Evolutionary conservation across 1,140 invertebrate genomes (phyloP).

Genomic region (Drosophila mauritiana): DNA sequence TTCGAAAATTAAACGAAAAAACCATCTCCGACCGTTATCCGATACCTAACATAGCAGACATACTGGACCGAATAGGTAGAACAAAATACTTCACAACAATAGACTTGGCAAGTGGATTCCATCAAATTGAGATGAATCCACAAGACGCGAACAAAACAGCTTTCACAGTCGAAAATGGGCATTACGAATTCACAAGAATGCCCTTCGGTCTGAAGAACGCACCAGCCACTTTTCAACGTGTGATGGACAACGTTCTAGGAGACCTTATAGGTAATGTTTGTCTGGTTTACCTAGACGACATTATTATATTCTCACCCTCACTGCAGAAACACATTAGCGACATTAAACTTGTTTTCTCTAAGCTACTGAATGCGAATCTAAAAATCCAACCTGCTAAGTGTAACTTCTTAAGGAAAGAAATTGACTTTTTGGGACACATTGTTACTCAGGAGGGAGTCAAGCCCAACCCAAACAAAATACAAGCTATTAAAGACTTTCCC

Average conservation of each 20-base stretch:
- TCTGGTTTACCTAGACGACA: conserved; percentile 17
- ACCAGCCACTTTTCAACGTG: conserved; percentile 20
- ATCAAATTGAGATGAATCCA: conserved; percentile 28
- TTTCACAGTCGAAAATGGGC: conserved; percentile 12
- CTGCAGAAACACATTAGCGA: conserved; percentile 10
- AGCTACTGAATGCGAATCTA: conserved; percentile 16
- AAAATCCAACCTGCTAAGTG: conserved; percentile 24
- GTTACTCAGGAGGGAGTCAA: conserved; percentile 11
- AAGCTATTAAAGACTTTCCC: conserved; percentile 14
- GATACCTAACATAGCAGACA: conserved; percentile 13
- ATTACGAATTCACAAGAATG: conserved; percentile 11
- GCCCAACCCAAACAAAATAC: conserved; percentile 15
- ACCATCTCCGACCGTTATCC: conserved; percentile 12
- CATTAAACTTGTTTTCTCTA: conserved; percentile 18
- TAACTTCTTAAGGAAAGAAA: conserved; percentile 10
- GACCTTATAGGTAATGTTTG: conserved; percentile 9
- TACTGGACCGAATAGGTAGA: conserved; percentile 19
- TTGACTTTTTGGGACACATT: conserved; percentile 13
- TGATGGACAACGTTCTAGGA: conserved; percentile 32
- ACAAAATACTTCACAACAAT: conserved; percentile 30
- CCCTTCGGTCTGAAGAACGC: not conserved
- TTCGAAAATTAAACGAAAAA: too few species aligned
- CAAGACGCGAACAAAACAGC: conserved; percentile 9
- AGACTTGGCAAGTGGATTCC: conserved; percentile 23
- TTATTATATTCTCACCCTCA: conserved; percentile 24